These are phyloP conservation scores for Morinoia aosen DNA, from an alignment of 2,888 invertebrate species.

Conservation along the genomic window DNA sequence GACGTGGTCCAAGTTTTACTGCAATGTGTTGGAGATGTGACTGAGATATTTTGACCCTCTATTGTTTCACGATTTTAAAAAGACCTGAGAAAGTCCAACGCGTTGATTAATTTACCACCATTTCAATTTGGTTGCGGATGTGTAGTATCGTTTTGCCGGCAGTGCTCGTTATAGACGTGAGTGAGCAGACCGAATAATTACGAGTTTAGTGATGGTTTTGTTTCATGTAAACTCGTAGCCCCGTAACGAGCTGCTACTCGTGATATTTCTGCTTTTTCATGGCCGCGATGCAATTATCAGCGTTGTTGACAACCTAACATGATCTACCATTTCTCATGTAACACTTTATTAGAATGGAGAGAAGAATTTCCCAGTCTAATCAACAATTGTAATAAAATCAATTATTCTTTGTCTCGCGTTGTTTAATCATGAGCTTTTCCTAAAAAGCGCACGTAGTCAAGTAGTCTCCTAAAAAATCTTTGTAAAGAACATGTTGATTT, in stretches of 20 bases:
- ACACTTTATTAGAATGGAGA: too few species aligned
- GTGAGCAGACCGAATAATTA: background rate
- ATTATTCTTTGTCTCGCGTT: too few species aligned
- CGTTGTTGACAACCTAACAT: too few species aligned
- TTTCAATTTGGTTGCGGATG: background rate
- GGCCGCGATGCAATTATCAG: too few species aligned
- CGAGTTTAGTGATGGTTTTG: too few species aligned
- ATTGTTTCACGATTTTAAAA: background rate
- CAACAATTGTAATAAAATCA: too few species aligned
- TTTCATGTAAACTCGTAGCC: too few species aligned
- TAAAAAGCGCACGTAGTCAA: background rate
- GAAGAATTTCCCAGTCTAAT: too few species aligned
- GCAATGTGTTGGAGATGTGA: background rate
- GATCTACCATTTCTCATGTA: too few species aligned
- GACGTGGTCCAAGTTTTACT: background rate
- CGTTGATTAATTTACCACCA: background rate
- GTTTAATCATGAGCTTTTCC: background rate
- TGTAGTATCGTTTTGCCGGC: background rate
- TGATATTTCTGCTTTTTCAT: too few species aligned
- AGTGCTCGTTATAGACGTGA: background rate
- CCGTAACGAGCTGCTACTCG: too few species aligned
- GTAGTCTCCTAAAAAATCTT: background rate
- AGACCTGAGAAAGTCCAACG: background rate
- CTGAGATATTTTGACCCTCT: background rate
- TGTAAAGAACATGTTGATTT: background rate